Conservation (phyloP, 2,797 vertebrate genomes). For the Malurus splendens region DNA sequence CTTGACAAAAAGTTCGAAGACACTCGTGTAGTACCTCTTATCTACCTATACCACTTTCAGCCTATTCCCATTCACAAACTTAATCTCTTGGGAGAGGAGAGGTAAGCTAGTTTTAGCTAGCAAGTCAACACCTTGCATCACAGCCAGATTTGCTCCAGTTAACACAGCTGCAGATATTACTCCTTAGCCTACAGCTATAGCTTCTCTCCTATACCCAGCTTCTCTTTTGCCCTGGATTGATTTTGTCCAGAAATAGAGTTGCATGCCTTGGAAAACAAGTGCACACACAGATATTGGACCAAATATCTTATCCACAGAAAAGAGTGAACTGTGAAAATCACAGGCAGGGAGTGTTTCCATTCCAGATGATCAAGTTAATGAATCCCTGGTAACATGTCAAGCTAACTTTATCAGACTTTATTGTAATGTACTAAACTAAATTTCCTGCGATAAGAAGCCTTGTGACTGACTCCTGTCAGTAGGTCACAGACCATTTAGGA, state of each 20-base stretch:
- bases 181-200: neutral
- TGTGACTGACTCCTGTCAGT: neutral
- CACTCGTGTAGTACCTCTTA: neutral
- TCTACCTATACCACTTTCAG: neutral
- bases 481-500: neutral
- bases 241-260: neutral
- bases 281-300: neutral
- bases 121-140: neutral
- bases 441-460: neutral
- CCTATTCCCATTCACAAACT: neutral
- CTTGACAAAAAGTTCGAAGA: neutral
- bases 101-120: neutral
- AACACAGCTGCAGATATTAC: neutral
- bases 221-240: neutral
- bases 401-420: neutral
- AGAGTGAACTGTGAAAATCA: neutral
- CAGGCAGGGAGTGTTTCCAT: neutral
- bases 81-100: neutral
- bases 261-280: neutral
- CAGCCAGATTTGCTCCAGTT: neutral
- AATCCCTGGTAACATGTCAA: neutral
- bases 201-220: neutral
- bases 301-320: constrained; percentile 8
- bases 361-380: neutral
- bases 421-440: neutral